Conservation (phyloP, 2,797 vertebrate genomes). For the Mastacembelus armatus region DNA sequence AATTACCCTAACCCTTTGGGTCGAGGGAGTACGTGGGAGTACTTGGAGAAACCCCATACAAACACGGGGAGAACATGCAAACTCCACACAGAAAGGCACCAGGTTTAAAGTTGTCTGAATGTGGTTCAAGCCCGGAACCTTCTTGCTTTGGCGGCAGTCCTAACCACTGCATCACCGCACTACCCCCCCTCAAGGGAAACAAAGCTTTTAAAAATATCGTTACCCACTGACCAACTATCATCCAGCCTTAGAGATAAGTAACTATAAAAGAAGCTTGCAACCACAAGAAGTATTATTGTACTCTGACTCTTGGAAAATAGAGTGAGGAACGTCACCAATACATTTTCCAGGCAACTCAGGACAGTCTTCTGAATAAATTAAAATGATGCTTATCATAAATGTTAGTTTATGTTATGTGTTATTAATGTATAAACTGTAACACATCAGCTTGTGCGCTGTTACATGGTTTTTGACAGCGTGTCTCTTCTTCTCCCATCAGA, state of each 20-base stretch:
- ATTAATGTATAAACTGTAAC: background rate
- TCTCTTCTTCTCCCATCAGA: slow-evolving; percentile 58
- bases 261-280: slow-evolving; percentile 1
- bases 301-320: slow-evolving; percentile 25
- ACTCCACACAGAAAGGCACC: too few species aligned
- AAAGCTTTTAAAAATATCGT: slow-evolving; percentile 25
- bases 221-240: slow-evolving; percentile 20
- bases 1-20: too few species aligned
- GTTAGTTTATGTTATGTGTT: background rate
- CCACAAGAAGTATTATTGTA: slow-evolving; percentile 21
- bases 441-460: background rate
- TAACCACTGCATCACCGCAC: too few species aligned
- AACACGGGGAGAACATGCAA: too few species aligned
- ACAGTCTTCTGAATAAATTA: too few species aligned
- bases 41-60: too few species aligned
- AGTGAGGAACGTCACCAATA: background rate
- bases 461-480: slow-evolving; percentile 3
- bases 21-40: too few species aligned
- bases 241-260: slow-evolving; percentile 3
- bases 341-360: background rate
- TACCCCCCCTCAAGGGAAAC: too few species aligned
- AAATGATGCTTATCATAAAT: background rate
- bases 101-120: too few species aligned
- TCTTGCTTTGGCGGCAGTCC: too few species aligned
- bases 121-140: too few species aligned